These are phyloP conservation scores for Corythornis cristatus DNA, from an alignment of 2,113 vertebrate genomes.

Conservation along the genomic window DNA sequence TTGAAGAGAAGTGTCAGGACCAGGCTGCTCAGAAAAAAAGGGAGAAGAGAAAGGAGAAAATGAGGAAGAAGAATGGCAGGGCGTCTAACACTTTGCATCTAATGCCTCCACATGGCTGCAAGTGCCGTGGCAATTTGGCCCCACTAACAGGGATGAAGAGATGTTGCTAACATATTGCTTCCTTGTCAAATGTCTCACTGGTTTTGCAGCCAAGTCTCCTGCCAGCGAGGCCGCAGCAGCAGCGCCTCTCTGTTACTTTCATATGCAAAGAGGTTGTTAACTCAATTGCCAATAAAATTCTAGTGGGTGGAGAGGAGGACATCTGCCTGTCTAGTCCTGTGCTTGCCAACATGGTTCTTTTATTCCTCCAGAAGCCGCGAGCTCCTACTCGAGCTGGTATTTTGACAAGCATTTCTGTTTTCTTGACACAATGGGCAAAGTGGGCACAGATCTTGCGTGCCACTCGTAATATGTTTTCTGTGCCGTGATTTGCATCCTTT, in stretches of 20 bases:
- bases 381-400: conserved; percentile 58
- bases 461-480: conserved; percentile 39
- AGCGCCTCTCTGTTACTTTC: conserved; percentile 57
- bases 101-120: conserved; percentile 67
- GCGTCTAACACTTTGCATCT: conserved; percentile 67
- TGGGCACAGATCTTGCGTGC: conserved; percentile 30
- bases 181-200: conserved; percentile 71
- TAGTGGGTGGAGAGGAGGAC: conserved; percentile 71
- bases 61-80: conserved; percentile 50
- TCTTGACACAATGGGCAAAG: conserved; percentile 66
- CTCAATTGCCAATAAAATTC: conserved; percentile 71
- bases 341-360: conserved; percentile 67
- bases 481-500: conserved; percentile 6
- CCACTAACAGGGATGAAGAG: conserved; percentile 38
- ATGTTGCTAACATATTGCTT: conserved; percentile 69
- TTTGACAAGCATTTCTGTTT: conserved; percentile 73
- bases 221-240: conserved; percentile 64
- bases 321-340: conserved; percentile 68
- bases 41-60: conserved; percentile 11
- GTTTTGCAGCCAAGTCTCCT: conserved; percentile 69
- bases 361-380: conserved; percentile 54
- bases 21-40: conserved; percentile 23
- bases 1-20: conserved; percentile 36
- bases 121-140: conserved; percentile 68
- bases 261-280: conserved; percentile 71